Base-by-base conservation (phyloP, 2,888 invertebrate genomes). In the Erebia ligea region DNA sequence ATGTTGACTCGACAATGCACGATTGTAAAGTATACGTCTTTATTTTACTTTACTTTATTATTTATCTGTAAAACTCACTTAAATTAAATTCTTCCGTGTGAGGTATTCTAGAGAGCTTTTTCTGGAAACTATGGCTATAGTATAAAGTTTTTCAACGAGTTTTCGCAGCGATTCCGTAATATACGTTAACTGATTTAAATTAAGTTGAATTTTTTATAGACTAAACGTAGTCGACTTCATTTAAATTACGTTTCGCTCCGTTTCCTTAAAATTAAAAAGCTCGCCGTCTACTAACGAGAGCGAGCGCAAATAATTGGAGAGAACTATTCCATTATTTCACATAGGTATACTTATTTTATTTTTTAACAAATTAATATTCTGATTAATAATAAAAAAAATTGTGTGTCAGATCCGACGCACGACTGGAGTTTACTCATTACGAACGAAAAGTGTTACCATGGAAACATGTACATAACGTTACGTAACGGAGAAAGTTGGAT, bases 201-300 rank as follows among this genome's bases (percentile, higher is more conserved):
- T 61, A 61, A 59, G 40, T 40, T 40, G 17, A 61, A 17, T 61
- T 61, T 59, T 61, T 61, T 61, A 42, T 61, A 61, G 42, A 61
- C 42, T 61, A 73, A 71, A 67, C 69, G 58, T 50, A 75, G 68
- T 68, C 25, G 57, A 70, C 50, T 66, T 58, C 48, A 66, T 77
- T 78, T 75, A 75, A 78, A 77, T 71, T 75, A 74, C 75, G 73
- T 73, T 76, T 76, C 75, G 75, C 74, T 73, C 71, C 76, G 74
- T 82, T 87, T 87, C 85, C 86, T 84, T 84, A 82, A 86, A 86
- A 87, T 88, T 88, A 86, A 86, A 85, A 84, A 87, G 84, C 78
- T 79, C 80, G 82, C 76, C 83, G 81, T 81, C 79, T 81, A 81
- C 85, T 88, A 87, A 88, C 86, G 87, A 87, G 84, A 82, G 80